Base-by-base conservation (phyloP, 2,888 invertebrate genomes). In the Glyphotaelius pellucidus region DNA sequence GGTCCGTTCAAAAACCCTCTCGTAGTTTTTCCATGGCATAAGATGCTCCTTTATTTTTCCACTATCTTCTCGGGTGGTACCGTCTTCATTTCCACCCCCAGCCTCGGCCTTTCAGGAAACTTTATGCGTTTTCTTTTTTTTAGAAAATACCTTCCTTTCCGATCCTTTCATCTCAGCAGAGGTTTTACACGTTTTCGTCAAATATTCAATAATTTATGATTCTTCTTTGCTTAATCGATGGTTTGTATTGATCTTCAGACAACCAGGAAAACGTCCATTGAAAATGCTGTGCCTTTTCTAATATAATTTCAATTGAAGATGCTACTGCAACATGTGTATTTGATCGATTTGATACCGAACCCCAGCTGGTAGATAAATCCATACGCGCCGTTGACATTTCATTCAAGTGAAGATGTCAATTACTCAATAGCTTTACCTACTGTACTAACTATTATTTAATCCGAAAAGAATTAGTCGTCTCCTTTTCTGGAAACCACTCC, bases 101-200 rank as follows among this genome's bases (percentile, higher is more conserved):
- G n/a, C 35, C 35, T 83, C 3, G 25, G 35, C 35, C 35, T 83
- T 25, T 32, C 25, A 35, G 35, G 25, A 83, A 35, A 83, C 35
- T 83, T 83, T 83, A 83, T 83, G 35, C 19, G 25, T 35, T 83
- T 83, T 11, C 35, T 83, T 83, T 81, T 35, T n/a, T 81, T 83
- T 25, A 7, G 25, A 25, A 67, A 25, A 67, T 19, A 19, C 67
- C 25, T 67, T 67, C 7, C 25, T 67, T 67, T 67, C 67, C 25
- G 25, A 25, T 25, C 3, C 25, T 67, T 67, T 19, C 67, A 7
- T 67, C 19, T 19, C 52, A 52, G 52, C 19, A 52, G 19, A 52
- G 52, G 19, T 52, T 52, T 19, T 52, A 19, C 19, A 52, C 52
- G 47, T 52, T 52, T 15, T 4, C 4, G 0, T 52, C 52, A 19